phyloP scores from a whole-genome alignment of 2,113 vertebrate genomes.

The Saccopteryx leptura region DNA sequence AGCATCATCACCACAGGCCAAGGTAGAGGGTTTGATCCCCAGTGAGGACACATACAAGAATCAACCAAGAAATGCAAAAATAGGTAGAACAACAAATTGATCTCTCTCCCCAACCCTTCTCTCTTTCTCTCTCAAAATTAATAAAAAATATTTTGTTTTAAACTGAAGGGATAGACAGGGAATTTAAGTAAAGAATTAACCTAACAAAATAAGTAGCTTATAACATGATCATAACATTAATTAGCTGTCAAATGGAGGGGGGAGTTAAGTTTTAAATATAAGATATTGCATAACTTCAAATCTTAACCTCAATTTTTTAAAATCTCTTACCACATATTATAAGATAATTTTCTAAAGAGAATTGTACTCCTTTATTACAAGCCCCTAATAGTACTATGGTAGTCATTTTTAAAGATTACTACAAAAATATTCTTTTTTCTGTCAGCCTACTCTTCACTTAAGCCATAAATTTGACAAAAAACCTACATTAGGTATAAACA shows the following conservation, averaged over 20 bases:
- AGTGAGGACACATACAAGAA: no score
- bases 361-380: constrained; percentile 81
- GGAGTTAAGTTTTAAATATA: constrained; percentile 46
- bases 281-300: constrained; percentile 17
- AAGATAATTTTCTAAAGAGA: constrained; percentile 81
- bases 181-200: background rate
- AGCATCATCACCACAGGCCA: no score
- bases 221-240: constrained; percentile 53
- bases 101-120: no score
- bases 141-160: no score
- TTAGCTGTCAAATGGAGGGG: background rate
- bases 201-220: constrained; percentile 28
- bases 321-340: constrained; percentile 73
- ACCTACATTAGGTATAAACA: constrained; percentile 78
- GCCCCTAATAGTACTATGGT: constrained; percentile 76
- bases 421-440: constrained; percentile 77
- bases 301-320: background rate
- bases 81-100: no score
- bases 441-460: constrained; percentile 83
- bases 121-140: no score
- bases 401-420: constrained; percentile 83
- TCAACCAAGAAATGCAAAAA: no score
- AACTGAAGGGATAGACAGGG: no score
- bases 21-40: no score
- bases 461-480: constrained; percentile 85